phyloP scores from a whole-genome alignment of 2,797 vertebrate species.

The Molossus molossus region DNA sequence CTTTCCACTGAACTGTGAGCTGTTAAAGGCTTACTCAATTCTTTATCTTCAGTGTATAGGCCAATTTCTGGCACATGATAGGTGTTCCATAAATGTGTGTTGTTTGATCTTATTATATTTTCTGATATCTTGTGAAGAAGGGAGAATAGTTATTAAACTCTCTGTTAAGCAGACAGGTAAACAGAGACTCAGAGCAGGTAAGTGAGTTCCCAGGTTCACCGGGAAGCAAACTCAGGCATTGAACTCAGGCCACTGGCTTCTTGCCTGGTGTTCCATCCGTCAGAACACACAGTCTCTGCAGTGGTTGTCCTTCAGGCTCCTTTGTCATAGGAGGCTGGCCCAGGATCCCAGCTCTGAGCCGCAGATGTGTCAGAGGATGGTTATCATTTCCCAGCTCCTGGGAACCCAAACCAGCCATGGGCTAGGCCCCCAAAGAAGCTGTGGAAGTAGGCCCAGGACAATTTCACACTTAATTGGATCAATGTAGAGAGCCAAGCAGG shows the following conservation, averaged over 20 bases:
- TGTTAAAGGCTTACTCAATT: neutral
- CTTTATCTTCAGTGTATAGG: neutral
- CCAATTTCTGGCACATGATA: neutral
- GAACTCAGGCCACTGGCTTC: neutral
- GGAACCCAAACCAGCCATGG: conserved; percentile 24
- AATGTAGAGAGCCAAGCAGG: conserved; percentile 63
- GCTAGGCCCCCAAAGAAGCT: conserved; percentile 48
- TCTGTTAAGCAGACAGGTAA: neutral
- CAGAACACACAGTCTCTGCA: neutral
- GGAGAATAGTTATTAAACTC: neutral
- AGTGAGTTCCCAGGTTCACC: neutral
- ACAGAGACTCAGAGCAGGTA: neutral
- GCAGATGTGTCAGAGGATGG: neutral
- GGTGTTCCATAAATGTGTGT: neutral
- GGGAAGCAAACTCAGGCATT: neutral
- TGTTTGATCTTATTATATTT: neutral
- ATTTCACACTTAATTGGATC: conserved; percentile 78
- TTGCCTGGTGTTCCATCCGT: neutral
- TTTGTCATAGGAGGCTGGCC: neutral
- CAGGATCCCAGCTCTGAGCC: neutral
- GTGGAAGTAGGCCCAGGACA: conserved; percentile 61
- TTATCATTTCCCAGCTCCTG: neutral
- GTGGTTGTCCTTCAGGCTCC: neutral
- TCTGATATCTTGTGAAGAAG: neutral
- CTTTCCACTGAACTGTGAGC: neutral